Base-by-base conservation (phyloP, 2,888 invertebrate genomes). In the Parapristionchus giblindavisi region DNA sequence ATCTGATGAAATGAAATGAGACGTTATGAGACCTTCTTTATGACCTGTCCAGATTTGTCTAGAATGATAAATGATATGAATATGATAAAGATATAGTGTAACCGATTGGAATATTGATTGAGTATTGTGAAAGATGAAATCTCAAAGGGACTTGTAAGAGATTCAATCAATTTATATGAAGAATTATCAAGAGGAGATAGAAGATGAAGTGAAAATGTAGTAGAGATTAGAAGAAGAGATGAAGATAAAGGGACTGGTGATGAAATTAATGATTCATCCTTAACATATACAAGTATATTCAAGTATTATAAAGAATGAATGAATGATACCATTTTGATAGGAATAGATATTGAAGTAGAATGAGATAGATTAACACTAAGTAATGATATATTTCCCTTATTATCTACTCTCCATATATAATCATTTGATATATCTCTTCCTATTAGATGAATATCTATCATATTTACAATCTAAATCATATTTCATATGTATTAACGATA, bases 31-130 rank as follows among this genome's bases (percentile, higher is more conserved):
- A 0, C 94, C 94, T 77, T 92, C 92, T 40, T 92, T 91, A 83
- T 94, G 94, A 0, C 96, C 96, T 83, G 94, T 93, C 96, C 96
- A 96, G 60, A 86, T 83, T 79, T 86, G 85, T 43, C 85, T 81
- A 21, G 14, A 48, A 48, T 48, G 75, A 36, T 74, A 76, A 29
- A 29, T 27, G 11, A 11, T 21, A 29, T 38, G 24, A 61, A 76
- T 36, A 48, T 3, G 60, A 36, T 66, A 3, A 48, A 8, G 21
- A 43, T 51, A 27, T 3, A 17, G 27, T 32, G 48, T n/a, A 29
- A 73, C 73, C 73, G 43, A 36, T 60, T 73, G 0, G 36, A 24
- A 14, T 54, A 43, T 2, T 73, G 60, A 36, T 73, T 73, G 34
- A 73, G 34, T 1, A 73, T n/a, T 3, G 60, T 29, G 34, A 73